Percentiles rank a stretch among this genome's conserved stretches.
Evolutionary conservation across 2,888 invertebrate genomes (phyloP).

Genomic region (Drosophila barbarae): DNA sequence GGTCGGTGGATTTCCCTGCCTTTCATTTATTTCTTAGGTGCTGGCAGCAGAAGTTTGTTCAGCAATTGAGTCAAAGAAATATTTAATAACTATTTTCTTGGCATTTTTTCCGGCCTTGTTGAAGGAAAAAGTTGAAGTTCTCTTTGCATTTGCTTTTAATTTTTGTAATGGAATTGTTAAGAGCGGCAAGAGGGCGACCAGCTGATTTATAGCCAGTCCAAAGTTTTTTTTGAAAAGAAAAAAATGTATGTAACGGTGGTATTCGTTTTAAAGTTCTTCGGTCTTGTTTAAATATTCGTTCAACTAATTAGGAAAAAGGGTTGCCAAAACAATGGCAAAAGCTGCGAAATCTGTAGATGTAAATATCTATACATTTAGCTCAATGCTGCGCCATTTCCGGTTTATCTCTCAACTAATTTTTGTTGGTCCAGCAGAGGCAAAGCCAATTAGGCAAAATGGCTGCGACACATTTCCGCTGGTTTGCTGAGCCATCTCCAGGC

Average conservation of each 20-base stretch:
- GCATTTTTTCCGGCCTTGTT: slow-evolving; percentile 7
- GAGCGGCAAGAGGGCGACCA: slow-evolving; percentile 12
- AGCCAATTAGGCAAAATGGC: slow-evolving; percentile 74
- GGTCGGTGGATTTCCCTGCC: not conserved
- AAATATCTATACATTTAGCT: slow-evolving; percentile 34
- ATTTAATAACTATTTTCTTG: slow-evolving; percentile 64
- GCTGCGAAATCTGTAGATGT: slow-evolving; percentile 15
- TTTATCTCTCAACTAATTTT: slow-evolving; percentile 52
- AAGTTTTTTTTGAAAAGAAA: slow-evolving; percentile 43
- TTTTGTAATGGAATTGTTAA: slow-evolving; percentile 69
- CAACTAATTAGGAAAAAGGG: slow-evolving; percentile 69
- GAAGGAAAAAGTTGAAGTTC: slow-evolving; percentile 45
- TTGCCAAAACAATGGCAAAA: slow-evolving; percentile 48
- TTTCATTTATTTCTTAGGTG: slow-evolving; percentile 52
- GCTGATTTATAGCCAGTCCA: slow-evolving; percentile 56
- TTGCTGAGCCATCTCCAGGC: slow-evolving; percentile 34
- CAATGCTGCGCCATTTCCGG: slow-evolving; percentile 68
- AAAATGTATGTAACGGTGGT: slow-evolving; percentile 26
- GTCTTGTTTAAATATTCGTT: slow-evolving; percentile 59
- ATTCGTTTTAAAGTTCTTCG: slow-evolving; percentile 56
- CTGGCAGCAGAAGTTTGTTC: slow-evolving; percentile 53
- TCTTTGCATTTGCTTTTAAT: slow-evolving; percentile 64
- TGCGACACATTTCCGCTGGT: slow-evolving; percentile 73
- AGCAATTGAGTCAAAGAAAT: slow-evolving; percentile 65
- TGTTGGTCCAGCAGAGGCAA: slow-evolving; percentile 45